Evolutionary conservation across 2,113 vertebrate species (phyloP).

Genomic region (Suncus etruscus): DNA sequence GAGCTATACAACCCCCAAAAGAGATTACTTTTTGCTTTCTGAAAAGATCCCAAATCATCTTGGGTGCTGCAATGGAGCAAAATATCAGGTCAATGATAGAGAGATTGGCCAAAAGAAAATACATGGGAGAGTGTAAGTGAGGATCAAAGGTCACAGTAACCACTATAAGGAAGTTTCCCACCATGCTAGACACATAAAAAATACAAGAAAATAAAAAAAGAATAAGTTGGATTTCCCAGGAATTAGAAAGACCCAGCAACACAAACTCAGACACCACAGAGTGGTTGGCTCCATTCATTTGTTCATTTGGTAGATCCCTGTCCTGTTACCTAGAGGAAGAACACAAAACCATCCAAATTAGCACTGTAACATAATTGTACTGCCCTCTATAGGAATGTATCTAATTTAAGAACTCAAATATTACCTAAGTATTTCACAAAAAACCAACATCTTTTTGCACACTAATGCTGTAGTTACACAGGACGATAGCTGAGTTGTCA

Average conservation of each 20-base stretch:
- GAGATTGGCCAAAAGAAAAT: conserved; percentile 52
- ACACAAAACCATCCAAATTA: conserved; percentile 32
- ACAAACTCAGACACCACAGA: conserved; percentile 67
- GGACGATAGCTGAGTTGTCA: not conserved
- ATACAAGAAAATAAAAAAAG: conserved; percentile 65
- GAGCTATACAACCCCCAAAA: conserved; percentile 59
- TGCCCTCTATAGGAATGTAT: not conserved
- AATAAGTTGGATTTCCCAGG: conserved; percentile 59
- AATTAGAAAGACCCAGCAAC: conserved; percentile 67
- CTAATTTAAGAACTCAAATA: conserved; percentile 6
- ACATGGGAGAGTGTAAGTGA: conserved; percentile 15
- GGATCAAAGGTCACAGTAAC: conserved; percentile 53
- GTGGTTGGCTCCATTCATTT: not conserved
- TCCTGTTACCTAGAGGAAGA: conserved; percentile 24
- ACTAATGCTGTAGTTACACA: not conserved
- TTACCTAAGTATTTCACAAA: conserved; percentile 32
- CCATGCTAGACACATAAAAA: conserved; percentile 61
- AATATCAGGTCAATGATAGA: conserved; percentile 67
- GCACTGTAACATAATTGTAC: not conserved
- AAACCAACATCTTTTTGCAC: not conserved
- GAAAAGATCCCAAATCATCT: conserved; percentile 64
- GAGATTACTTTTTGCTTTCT: conserved; percentile 53
- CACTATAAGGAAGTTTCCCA: conserved; percentile 64
- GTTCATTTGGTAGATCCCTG: not conserved
- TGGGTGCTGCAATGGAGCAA: conserved; percentile 59